Evolutionary conservation across 2,113 vertebrate genomes (phyloP).

Genomic region (Rhinogobius similis): DNA sequence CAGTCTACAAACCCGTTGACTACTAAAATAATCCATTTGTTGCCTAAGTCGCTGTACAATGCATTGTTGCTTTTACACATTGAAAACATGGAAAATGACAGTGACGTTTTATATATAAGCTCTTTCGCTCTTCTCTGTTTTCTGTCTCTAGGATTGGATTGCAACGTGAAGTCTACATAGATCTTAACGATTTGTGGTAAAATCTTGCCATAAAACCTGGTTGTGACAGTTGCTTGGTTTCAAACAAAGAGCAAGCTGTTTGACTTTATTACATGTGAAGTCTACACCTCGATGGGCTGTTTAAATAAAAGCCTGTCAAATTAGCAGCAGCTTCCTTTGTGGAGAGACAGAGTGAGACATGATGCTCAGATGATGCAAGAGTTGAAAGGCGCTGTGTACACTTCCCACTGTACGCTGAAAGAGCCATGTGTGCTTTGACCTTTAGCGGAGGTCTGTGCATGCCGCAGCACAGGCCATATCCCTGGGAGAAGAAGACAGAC

Average conservation of each 20-base stretch:
- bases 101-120: not conserved
- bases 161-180: not conserved
- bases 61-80: not conserved
- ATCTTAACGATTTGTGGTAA: not conserved
- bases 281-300: not conserved
- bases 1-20: not conserved
- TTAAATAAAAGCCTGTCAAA: slow-evolving; percentile 6
- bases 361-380: slow-evolving; percentile 8
- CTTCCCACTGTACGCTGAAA: slow-evolving; percentile 28
- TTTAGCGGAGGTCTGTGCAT: slow-evolving; percentile 49
- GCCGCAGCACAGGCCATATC: slow-evolving; percentile 43
- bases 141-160: not conserved
- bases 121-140: not conserved
- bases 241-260: not conserved
- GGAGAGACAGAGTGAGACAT: slow-evolving; percentile 1
- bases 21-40: not conserved
- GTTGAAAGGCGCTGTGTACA: slow-evolving; percentile 18
- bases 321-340: slow-evolving; percentile 3
- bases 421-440: slow-evolving; percentile 50
- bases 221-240: not conserved
- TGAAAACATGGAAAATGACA: not conserved
- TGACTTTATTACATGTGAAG: slow-evolving; percentile 12
- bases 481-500: slow-evolving; percentile 36
- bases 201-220: not conserved
- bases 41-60: not conserved